phyloP scores from a whole-genome alignment of 2,888 invertebrate genomes.

The Heteropelma amictum region DNA sequence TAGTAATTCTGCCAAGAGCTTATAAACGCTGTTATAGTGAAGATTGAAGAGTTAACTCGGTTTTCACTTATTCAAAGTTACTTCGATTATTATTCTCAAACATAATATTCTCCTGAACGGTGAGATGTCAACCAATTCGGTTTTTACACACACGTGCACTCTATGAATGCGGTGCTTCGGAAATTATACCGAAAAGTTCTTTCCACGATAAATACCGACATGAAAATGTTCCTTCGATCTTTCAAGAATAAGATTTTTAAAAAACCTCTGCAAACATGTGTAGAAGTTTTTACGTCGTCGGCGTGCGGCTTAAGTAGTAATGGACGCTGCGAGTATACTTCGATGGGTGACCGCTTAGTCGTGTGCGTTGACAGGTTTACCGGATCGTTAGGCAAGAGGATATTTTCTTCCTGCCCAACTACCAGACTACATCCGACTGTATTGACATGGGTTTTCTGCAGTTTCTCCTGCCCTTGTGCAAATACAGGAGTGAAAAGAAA shows the following conservation, averaged over 20 bases:
- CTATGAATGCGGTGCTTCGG: slow-evolving; percentile 18
- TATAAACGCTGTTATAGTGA: slow-evolving; percentile 12
- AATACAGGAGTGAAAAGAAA: too few species aligned
- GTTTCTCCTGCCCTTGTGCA: too few species aligned
- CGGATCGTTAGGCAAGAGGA: too few species aligned
- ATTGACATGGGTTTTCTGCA: too few species aligned
- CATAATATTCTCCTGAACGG: slow-evolving; percentile 19
- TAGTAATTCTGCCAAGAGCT: background rate
- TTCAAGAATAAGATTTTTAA: background rate
- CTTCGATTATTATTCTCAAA: slow-evolving; percentile 3
- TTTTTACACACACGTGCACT: slow-evolving; percentile 38
- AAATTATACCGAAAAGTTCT: slow-evolving; percentile 45
- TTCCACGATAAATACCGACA: background rate
- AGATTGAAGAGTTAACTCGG: slow-evolving; percentile 40
- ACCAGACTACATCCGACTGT: too few species aligned
- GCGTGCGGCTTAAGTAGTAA: background rate
- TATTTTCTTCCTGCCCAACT: too few species aligned
- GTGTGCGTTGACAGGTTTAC: too few species aligned
- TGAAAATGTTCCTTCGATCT: background rate
- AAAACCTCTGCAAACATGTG: background rate
- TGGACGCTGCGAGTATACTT: too few species aligned
- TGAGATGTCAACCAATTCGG: slow-evolving; percentile 31
- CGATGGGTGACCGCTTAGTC: too few species aligned
- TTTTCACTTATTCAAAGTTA: slow-evolving; percentile 27
- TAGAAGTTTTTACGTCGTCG: background rate